Conservation (phyloP, 2,888 invertebrate species). For the Heliconius hortense region DNA sequence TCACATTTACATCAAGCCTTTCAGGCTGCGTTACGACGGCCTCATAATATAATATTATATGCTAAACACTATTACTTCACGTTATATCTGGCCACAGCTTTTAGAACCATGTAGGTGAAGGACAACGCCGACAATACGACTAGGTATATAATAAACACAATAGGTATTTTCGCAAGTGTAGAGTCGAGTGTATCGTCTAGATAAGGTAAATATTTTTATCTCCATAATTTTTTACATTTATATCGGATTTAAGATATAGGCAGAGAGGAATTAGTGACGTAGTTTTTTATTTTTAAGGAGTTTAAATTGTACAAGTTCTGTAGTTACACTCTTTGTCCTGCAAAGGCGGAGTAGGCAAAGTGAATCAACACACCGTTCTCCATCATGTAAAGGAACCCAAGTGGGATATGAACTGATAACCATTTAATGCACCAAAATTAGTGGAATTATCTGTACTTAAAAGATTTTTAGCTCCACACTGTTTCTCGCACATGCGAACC, state of each 20-base stretch:
- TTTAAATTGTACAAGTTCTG: too few relatives aligned
- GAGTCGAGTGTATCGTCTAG: background rate
- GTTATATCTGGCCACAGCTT: background rate
- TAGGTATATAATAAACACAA: constrained; percentile 3
- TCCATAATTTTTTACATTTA: background rate
- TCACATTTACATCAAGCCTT: too few relatives aligned
- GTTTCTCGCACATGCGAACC: too few relatives aligned
- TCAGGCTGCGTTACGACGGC: too few relatives aligned
- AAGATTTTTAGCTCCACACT: too few relatives aligned
- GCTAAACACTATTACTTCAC: background rate
- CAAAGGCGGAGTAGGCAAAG: too few relatives aligned
- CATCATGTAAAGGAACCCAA: background rate
- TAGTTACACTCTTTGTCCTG: too few relatives aligned
- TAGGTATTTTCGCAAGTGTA: background rate
- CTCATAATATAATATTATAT: background rate
- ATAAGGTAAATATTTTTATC: background rate
- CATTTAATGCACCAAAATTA: background rate
- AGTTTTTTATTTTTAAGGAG: too few relatives aligned
- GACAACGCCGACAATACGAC: background rate
- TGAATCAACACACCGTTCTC: background rate
- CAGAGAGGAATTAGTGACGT: too few relatives aligned
- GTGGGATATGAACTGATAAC: background rate
- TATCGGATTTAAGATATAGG: background rate
- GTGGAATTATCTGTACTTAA: too few relatives aligned
- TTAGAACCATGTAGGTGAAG: constrained; percentile 15